These are phyloP conservation scores for Heliconius melpomene DNA, from an alignment of 1,140 invertebrate species.

Conservation along the genomic window DNA sequence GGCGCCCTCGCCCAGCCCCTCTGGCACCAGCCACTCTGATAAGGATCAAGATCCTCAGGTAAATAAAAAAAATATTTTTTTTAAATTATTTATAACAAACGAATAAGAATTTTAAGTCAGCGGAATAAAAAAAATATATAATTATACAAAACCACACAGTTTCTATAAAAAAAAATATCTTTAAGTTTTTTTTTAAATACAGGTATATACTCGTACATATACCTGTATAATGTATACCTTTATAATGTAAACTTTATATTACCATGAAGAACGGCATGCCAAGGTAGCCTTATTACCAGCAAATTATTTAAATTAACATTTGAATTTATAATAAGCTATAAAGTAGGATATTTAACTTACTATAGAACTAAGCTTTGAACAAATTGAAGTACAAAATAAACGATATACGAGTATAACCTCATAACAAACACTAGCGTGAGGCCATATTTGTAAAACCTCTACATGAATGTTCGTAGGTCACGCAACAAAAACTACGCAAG, in stretches of 20 bases:
- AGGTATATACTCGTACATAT: no score
- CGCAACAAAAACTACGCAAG: neutral
- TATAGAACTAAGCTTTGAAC: neutral
- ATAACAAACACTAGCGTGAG: slow-evolving; percentile 2
- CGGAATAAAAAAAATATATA: no score
- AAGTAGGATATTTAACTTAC: neutral
- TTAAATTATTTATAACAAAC: neutral
- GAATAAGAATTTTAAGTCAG: no score
- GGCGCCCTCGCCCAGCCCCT: slow-evolving; percentile 79
- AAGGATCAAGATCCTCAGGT: slow-evolving; percentile 81
- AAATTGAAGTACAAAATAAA: neutral
- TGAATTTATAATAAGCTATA: neutral
- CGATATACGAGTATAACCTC: neutral
- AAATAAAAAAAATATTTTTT: slow-evolving; percentile 17
- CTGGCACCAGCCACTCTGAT: slow-evolving; percentile 82
- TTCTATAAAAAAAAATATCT: neutral
- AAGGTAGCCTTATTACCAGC: neutral
- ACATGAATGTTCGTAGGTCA: neutral
- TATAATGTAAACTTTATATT: no score
- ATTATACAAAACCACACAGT: no score
- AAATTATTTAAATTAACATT: neutral
- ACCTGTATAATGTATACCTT: no score
- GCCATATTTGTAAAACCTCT: neutral
- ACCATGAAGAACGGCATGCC: neutral
- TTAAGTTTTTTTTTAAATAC: neutral